Evolutionary conservation across 1,140 invertebrate species (phyloP).

Genomic region (Drosophila kepulauana): DNA sequence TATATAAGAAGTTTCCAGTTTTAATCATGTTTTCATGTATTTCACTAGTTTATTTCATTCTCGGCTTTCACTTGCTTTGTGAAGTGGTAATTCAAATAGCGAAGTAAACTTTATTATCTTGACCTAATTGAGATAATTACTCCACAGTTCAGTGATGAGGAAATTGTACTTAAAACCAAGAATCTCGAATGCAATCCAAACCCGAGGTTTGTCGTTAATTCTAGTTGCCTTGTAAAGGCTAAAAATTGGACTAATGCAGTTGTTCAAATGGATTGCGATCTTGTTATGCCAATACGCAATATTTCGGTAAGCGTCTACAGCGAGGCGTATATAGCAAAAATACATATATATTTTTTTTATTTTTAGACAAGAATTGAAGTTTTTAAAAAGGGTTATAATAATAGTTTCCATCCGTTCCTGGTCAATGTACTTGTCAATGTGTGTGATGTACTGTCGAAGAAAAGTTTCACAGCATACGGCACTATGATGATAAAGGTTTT

Average conservation of each 20-base stretch:
- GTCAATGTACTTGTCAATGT: no score
- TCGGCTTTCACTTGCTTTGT: not conserved
- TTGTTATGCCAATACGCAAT: conserved; percentile 26
- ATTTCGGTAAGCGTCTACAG: conserved; percentile 11
- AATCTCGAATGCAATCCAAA: conserved; percentile 40
- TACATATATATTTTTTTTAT: no score
- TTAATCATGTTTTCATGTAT: not conserved
- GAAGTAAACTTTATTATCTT: not conserved
- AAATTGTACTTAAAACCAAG: conserved; percentile 26
- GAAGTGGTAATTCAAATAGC: conserved; percentile 1
- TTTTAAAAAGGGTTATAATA: no score
- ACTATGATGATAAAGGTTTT: no score
- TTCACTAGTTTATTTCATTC: not conserved
- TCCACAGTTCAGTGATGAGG: not conserved
- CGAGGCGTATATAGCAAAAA: no score
- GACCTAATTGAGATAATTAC: not conserved
- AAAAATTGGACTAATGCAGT: conserved; percentile 42
- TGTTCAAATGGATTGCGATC: conserved; percentile 29
- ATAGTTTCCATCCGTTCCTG: no score
- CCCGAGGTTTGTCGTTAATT: not conserved
- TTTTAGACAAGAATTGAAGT: no score
- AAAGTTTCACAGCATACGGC: no score
- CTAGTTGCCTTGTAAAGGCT: conserved; percentile 26
- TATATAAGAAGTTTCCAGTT: no score
- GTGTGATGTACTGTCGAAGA: no score